phyloP scores from a whole-genome alignment of 2,797 vertebrate species.

The Agapornis canus region DNA sequence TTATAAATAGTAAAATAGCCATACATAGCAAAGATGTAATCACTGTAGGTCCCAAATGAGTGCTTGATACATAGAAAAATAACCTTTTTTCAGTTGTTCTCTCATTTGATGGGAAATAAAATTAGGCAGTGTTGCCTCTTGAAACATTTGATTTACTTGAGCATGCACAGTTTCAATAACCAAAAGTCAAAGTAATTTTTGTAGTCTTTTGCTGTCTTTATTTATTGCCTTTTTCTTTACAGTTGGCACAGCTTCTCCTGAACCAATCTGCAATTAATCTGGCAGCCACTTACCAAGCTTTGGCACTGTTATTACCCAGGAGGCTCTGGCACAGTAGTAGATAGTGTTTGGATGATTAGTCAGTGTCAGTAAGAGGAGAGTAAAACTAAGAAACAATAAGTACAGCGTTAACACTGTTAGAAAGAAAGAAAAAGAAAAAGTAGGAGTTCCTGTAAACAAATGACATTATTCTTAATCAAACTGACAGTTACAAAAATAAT shows the following conservation, averaged over 20 bases:
- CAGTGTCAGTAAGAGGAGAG: neutral
- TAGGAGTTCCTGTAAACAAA: neutral
- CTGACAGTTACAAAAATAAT: neutral
- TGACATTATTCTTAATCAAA: neutral
- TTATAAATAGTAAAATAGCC: neutral
- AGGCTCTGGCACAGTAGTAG: neutral
- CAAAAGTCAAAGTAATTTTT: neutral
- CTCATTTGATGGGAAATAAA: neutral
- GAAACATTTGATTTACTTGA: neutral
- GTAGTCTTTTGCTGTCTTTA: neutral
- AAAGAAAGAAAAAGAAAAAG: neutral
- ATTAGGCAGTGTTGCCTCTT: neutral
- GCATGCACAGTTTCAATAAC: neutral
- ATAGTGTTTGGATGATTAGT: neutral
- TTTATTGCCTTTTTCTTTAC: neutral
- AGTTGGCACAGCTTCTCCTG: neutral
- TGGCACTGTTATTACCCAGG: constrained; percentile 4
- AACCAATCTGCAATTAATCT: neutral
- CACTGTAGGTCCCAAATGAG: neutral
- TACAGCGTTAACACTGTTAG: neutral
- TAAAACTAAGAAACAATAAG: constrained; percentile 40
- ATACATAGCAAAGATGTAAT: neutral
- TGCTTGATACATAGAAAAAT: neutral
- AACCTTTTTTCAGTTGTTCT: neutral
- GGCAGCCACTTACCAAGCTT: neutral